Conservation (phyloP, 1,140 invertebrate genomes). For the Marisa cornuarietis region DNA sequence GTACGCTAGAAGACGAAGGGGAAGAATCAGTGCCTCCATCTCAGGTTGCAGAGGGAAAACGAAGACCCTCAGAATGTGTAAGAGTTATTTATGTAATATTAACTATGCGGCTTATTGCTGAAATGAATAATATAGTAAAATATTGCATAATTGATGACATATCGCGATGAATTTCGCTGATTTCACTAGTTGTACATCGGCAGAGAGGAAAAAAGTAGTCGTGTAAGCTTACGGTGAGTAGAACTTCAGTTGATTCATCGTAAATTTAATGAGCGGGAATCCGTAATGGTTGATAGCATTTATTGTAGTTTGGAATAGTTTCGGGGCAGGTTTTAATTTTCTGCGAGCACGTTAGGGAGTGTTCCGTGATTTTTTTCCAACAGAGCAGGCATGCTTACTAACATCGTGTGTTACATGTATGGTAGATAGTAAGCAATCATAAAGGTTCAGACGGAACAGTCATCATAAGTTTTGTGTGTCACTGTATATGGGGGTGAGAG, state of each 20-base stretch:
- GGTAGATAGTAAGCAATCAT: too few relatives aligned
- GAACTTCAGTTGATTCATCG: background rate
- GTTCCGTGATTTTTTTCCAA: too few relatives aligned
- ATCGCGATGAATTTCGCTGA: background rate
- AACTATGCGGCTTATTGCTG: background rate
- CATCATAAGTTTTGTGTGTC: too few relatives aligned
- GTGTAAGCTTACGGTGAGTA: background rate
- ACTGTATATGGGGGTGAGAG: too few relatives aligned
- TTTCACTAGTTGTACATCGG: background rate
- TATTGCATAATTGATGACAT: background rate
- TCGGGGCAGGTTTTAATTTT: too few relatives aligned
- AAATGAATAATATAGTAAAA: background rate
- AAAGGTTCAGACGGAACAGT: too few relatives aligned
- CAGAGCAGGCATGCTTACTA: too few relatives aligned
- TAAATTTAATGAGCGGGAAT: too few relatives aligned
- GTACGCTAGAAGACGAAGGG: slow-evolving; percentile 18
- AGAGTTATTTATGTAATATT: background rate
- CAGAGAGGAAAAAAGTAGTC: background rate
- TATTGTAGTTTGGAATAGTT: too few relatives aligned
- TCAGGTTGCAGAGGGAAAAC: slow-evolving; percentile 8
- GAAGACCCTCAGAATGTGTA: slow-evolving; percentile 16
- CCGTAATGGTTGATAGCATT: too few relatives aligned
- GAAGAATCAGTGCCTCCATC: background rate
- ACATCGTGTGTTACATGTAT: too few relatives aligned
- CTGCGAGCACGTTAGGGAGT: too few relatives aligned